Base-by-base conservation (phyloP, 1,140 invertebrate genomes). In the Danaus melanippus region DNA sequence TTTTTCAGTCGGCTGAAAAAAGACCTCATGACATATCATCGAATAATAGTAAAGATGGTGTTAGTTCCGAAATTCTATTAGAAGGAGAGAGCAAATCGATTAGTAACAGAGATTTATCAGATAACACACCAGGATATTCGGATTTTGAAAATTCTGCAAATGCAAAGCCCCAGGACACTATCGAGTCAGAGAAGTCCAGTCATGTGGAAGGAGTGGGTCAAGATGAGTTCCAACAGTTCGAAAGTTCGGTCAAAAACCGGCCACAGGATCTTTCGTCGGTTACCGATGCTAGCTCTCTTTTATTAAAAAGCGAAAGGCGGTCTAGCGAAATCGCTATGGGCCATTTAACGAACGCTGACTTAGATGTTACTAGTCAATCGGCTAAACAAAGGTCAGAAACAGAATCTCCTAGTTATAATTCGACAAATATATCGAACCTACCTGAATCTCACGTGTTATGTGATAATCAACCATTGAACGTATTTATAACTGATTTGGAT, bases 251-350 rank as follows among this genome's bases (percentile, higher is more conserved):
- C 12, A 69, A 65, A 54, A 58, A 63, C 49, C 62, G 73, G 11
- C 81, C 76, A 6, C 82, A 85, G 53, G 79, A 86, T 56, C 51
- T 86, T 32, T 80, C 79, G 9, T 75, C 74, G 9, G 44, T 78
- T 21, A 79, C 75, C 46, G 71, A 83, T 17, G 78, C 76, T 12
- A 84, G 75, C 57, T 76, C 68, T 17, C 58, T 73, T 45, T 58
- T 85, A 7, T 51, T 84, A 7, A 69, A 68, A 52, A 83, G 69
- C 42, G 79, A 84, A 60, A 76, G 72, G 54, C 62, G 59, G 47
- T 73, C 65, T n/a, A 71, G 71, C 53, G 78, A 76, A 45, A 50
- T 68, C 12, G 50, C 61, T 2, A 65, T 69, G 58, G 64, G 50
- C 42, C 62, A 47, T 53, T 56, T 52, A 10, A 56, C 53, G 1